phyloP scores from a whole-genome alignment of 2,888 invertebrate genomes.

The Invenusta paracnida region DNA sequence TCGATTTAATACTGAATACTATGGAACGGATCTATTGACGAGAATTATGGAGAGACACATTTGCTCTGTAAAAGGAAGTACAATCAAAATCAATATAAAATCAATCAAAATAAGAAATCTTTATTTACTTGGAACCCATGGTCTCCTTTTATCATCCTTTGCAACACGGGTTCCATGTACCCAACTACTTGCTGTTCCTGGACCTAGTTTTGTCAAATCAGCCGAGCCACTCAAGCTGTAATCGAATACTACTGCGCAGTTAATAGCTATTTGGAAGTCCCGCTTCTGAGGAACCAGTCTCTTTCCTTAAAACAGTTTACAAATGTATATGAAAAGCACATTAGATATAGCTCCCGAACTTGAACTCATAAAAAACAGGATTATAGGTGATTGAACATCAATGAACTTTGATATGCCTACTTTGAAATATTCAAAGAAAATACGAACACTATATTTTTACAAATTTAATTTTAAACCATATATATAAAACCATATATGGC shows the following conservation, averaged over 20 bases:
- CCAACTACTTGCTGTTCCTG: not conserved
- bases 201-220: slow-evolving; percentile 18
- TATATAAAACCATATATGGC: too few species aligned
- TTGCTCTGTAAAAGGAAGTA: too few species aligned
- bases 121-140: not conserved
- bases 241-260: not conserved
- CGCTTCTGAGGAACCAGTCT: not conserved
- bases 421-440: too few species aligned
- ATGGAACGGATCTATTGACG: not conserved
- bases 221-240: not conserved
- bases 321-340: too few species aligned
- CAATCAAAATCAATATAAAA: too few species aligned
- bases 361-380: too few species aligned
- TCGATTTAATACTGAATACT: not conserved
- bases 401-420: too few species aligned
- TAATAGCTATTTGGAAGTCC: not conserved
- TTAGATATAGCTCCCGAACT: too few species aligned
- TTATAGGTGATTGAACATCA: too few species aligned
- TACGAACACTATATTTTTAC: too few species aligned
- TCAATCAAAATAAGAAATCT: too few species aligned
- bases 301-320: not conserved
- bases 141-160: not conserved
- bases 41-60: not conserved
- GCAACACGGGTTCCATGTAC: slow-evolving; percentile 3
- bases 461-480: too few species aligned